These are phyloP conservation scores for Xiphorhynchus erythropygius DNA, from an alignment of 2,797 vertebrate genomes.

Conservation along the genomic window DNA sequence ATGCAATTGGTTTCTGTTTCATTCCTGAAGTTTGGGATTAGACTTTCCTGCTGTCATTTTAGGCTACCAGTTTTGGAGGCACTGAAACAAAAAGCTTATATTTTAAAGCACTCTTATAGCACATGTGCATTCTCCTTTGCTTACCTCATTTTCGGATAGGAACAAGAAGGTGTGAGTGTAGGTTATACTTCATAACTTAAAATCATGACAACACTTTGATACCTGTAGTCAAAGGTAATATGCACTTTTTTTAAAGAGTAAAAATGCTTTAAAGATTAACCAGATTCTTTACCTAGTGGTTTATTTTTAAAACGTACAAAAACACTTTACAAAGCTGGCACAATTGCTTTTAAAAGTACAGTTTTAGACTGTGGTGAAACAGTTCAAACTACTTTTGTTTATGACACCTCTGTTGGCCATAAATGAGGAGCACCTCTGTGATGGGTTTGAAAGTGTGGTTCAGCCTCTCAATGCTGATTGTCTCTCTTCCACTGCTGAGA, in stretches of 20 bases:
- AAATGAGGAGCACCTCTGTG: background rate
- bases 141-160: background rate
- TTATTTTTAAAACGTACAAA: background rate
- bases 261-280: background rate
- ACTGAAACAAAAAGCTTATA: background rate
- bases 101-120: background rate
- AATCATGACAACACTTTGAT: background rate
- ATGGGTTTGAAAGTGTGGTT: background rate
- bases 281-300: background rate
- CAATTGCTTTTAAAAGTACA: background rate
- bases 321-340: background rate
- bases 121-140: background rate
- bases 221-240: background rate
- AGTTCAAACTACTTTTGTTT: background rate
- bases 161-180: background rate
- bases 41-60: background rate
- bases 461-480: background rate
- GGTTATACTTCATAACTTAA: background rate
- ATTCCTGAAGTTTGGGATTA: background rate
- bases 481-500: background rate
- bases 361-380: background rate
- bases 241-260: background rate
- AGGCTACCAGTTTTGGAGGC: background rate
- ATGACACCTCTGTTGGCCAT: background rate
- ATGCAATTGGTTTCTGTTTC: background rate